Evolutionary conservation across 2,797 vertebrate genomes (phyloP).

Genomic region (Xenops minutus): DNA sequence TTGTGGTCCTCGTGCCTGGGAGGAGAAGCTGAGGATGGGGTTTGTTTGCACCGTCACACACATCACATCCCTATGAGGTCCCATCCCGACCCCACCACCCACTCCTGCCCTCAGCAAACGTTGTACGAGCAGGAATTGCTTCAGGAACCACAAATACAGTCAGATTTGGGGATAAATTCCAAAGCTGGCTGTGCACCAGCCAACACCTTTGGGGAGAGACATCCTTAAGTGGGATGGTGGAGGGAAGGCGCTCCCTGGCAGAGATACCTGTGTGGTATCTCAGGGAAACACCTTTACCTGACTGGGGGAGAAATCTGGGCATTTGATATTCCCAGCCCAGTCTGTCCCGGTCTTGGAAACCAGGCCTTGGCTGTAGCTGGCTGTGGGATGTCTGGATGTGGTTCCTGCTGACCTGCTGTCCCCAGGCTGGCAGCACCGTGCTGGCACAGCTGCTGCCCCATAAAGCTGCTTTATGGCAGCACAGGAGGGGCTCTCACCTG

Average conservation of each 20-base stretch:
- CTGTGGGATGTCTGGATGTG: neutral
- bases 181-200: neutral
- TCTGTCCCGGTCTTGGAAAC: no score
- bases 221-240: neutral
- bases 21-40: neutral
- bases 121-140: neutral
- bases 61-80: rapidly evolving
- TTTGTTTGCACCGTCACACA: rapidly evolving
- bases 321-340: neutral
- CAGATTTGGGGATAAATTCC: neutral
- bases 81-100: rapidly evolving
- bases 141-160: rapidly evolving
- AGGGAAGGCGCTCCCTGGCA: neutral
- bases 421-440: rapidly evolving
- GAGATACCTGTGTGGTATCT: neutral
- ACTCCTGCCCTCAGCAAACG: rapidly evolving
- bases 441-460: neutral
- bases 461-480: neutral
- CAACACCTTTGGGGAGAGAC: neutral
- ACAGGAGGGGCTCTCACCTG: neutral
- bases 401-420: neutral
- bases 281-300: neutral
- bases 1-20: rapidly evolving
- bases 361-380: neutral
- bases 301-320: rapidly evolving